A percentile compares a stretch with the other conserved stretches of the same genome.
These are phyloP conservation scores for Ephestia elutella DNA, from an alignment of 1,140 invertebrate genomes.

Conservation along the genomic window DNA sequence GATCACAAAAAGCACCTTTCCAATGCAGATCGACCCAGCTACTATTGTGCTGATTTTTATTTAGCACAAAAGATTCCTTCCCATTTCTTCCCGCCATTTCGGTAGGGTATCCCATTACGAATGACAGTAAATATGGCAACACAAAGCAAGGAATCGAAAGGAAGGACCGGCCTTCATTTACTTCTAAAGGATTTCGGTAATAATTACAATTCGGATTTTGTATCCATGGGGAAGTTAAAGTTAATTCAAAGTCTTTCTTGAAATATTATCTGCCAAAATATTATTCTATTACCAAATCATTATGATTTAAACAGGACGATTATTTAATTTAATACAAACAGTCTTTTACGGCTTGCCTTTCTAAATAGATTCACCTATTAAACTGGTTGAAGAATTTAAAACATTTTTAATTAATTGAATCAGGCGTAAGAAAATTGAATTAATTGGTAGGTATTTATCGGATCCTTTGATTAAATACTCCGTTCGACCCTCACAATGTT, in stretches of 20 bases:
- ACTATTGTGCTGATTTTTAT: slow-evolving; percentile 58
- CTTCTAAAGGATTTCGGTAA: slow-evolving; percentile 38
- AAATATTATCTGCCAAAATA: too few relatives aligned
- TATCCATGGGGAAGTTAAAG: too few relatives aligned
- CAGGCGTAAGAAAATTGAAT: slow-evolving; percentile 27
- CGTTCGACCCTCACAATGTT: slow-evolving; percentile 26
- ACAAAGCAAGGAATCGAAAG: slow-evolving; percentile 55
- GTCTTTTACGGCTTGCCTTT: background rate
- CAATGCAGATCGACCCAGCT: slow-evolving; percentile 28
- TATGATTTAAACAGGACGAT: too few relatives aligned
- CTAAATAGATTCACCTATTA: background rate
- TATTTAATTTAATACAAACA: too few relatives aligned
- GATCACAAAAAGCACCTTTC: slow-evolving; percentile 13
- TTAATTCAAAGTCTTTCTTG: too few relatives aligned
- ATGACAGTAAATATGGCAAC: slow-evolving; percentile 52
- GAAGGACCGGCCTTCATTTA: slow-evolving; percentile 55
- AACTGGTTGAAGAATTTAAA: slow-evolving; percentile 18
- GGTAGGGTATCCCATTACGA: slow-evolving; percentile 63
- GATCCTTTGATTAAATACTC: slow-evolving; percentile 36
- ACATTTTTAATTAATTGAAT: slow-evolving; percentile 22
- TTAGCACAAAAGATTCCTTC: slow-evolving; percentile 48
- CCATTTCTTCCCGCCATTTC: slow-evolving; percentile 42
- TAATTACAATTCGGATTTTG: too few relatives aligned
- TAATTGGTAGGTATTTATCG: slow-evolving; percentile 41
- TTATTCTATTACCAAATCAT: too few relatives aligned